These are phyloP conservation scores for Lamprotornis superbus DNA, from an alignment of 2,113 vertebrate genomes.

Conservation along the genomic window DNA sequence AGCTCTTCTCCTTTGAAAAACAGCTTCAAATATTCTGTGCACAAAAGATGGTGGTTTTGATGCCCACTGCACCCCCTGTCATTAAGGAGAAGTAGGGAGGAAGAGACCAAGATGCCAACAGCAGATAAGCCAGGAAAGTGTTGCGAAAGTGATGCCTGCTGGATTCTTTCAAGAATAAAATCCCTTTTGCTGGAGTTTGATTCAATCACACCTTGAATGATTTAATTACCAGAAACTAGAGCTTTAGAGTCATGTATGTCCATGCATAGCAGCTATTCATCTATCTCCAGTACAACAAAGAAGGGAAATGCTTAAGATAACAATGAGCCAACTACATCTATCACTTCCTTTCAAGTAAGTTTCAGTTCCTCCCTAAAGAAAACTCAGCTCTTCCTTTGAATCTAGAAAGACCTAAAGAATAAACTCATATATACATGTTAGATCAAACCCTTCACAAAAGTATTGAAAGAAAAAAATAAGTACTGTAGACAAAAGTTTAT, in stretches of 20 bases:
- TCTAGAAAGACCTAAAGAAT: not conserved
- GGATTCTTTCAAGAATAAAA: not conserved
- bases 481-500: not conserved
- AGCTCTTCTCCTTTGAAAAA: not conserved
- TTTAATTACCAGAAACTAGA: not conserved
- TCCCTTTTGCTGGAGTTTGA: not conserved
- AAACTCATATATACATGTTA: not conserved
- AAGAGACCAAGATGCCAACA: not conserved
- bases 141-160: not conserved
- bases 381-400: not conserved
- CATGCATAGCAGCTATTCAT: not conserved
- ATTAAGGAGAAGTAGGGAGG: not conserved
- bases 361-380: conserved; percentile 17
- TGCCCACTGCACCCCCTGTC: not conserved
- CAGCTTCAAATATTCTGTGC: not conserved
- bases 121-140: not conserved
- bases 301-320: conserved; percentile 49
- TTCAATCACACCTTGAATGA: not conserved
- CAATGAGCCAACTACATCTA: not conserved
- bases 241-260: not conserved
- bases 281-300: conserved; percentile 30
- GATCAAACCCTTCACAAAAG: not conserved
- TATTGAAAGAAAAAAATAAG: not conserved
- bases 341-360: conserved; percentile 4
- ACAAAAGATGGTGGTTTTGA: not conserved